Base-by-base conservation (phyloP, 2,113 vertebrate species). In the Ginglymostoma cirratum region DNA sequence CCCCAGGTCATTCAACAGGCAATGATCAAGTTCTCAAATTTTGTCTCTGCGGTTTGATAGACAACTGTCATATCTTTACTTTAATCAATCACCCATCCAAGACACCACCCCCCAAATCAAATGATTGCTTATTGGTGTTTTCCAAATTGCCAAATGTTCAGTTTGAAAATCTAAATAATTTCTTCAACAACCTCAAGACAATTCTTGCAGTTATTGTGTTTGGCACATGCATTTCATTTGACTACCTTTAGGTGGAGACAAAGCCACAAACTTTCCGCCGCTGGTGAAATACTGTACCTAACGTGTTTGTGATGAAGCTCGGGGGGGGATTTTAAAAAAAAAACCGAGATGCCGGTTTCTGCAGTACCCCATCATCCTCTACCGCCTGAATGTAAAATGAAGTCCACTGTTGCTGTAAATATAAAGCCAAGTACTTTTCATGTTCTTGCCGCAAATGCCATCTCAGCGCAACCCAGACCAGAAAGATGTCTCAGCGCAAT, bases 211-310 rank as follows among this genome's bases (percentile, higher is more conserved):
- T 34, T 61, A 30, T 67, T 69, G n/a, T 1, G 10, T 21, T 70
- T 42, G 24, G 10, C 27, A 48, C 15, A 72, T 95, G 94, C 94
- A 95, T 70, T 95, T 69, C 94, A 95, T 45, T 27, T 95, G 69
- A 95, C 42, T 52, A 67, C 94, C 94, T 95, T 42, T 76, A 69
- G 94, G 42, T 95, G 94, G 94, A 95, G 94, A 95, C 69, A 95
- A 69, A 95, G 94, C 69, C 94, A 34, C 69, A 95, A 69, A 52
- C 24, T 70, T 95, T 95, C 67, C 42, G 67, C 48, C 67, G 14
- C 15, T 90, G 27, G 21, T 45, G 27, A 70, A 72, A 23, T 90
- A 61, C 93, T 24, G 7, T 70, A 38, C 24, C 23, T 70, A 30
- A 93, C 69, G 65, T 42, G 45, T 72, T 95, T 42, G 7, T 52